Percentiles rank a stretch among this genome's conserved stretches.
Evolutionary conservation across 2,888 invertebrate species (phyloP).

Genomic region (Melanophora roralis): DNA sequence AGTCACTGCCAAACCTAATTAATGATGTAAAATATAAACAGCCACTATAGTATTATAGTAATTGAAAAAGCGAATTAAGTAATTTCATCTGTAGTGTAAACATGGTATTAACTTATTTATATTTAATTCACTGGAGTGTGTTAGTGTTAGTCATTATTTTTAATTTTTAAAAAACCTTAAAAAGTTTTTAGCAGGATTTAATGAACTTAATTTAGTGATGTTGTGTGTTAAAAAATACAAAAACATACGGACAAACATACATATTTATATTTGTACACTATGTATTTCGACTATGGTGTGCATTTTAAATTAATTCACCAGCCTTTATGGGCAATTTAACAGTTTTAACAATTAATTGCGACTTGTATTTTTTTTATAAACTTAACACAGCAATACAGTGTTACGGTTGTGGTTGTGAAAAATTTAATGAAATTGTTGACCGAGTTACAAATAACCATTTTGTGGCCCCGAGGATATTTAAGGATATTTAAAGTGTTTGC

Average conservation of each 20-base stretch:
- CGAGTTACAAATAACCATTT: background rate
- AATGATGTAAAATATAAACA: too few species aligned
- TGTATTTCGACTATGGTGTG: background rate
- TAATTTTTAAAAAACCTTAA: background rate
- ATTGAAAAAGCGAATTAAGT: too few species aligned
- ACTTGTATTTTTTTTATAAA: background rate
- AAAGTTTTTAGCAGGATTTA: slow-evolving; percentile 34
- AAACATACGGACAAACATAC: too few species aligned
- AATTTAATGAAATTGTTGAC: background rate
- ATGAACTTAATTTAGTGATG: slow-evolving; percentile 8
- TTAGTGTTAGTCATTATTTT: background rate
- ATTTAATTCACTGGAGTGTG: background rate
- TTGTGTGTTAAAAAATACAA: background rate
- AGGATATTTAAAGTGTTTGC: background rate
- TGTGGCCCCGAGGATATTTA: background rate
- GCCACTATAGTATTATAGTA: too few species aligned
- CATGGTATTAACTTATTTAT: too few species aligned
- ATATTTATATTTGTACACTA: too few species aligned
- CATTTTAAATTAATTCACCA: slow-evolving; percentile 15
- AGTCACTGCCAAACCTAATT: too few species aligned
- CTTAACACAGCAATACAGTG: background rate
- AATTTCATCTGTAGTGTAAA: too few species aligned
- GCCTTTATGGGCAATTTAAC: slow-evolving; percentile 22
- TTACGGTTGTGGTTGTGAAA: background rate
- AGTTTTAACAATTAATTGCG: slow-evolving; percentile 27